Conservation (phyloP, 2,113 vertebrate genomes). For the Pedionomus torquatus region DNA sequence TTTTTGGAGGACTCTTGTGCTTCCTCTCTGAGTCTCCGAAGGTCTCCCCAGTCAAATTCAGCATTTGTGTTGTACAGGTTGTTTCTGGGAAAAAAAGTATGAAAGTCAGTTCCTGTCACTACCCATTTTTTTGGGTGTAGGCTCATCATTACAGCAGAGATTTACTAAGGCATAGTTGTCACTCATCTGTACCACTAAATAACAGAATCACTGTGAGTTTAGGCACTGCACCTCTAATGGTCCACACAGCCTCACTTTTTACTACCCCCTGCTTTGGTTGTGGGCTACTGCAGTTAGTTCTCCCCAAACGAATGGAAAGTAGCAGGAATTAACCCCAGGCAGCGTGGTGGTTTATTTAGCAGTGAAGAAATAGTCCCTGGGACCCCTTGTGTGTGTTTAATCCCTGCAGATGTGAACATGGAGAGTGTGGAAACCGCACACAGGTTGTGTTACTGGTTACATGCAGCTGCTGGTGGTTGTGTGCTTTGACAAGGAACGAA, state of each 20-base stretch:
- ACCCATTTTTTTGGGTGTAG: rapidly evolving
- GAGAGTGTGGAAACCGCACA: background rate
- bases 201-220: background rate
- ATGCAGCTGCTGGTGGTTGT: background rate
- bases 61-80: constrained; percentile 87
- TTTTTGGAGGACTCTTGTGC: constrained; percentile 51
- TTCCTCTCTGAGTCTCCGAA: constrained; percentile 80
- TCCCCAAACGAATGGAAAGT: background rate
- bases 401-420: no score
- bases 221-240: background rate
- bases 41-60: constrained; percentile 88
- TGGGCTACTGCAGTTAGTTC: background rate
- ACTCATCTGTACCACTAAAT: no score
- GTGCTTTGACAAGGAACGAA: background rate
- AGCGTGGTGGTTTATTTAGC: background rate
- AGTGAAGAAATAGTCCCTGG: no score
- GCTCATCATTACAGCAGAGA: rapidly evolving
- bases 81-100: constrained; percentile 66
- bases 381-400: no score
- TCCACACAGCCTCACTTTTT: background rate
- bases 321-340: background rate
- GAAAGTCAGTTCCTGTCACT: background rate
- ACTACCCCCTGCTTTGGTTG: background rate
- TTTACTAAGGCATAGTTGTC: background rate
- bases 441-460: background rate